Conservation (phyloP, 2,113 vertebrate genomes). For the Podiceps cristatus region DNA sequence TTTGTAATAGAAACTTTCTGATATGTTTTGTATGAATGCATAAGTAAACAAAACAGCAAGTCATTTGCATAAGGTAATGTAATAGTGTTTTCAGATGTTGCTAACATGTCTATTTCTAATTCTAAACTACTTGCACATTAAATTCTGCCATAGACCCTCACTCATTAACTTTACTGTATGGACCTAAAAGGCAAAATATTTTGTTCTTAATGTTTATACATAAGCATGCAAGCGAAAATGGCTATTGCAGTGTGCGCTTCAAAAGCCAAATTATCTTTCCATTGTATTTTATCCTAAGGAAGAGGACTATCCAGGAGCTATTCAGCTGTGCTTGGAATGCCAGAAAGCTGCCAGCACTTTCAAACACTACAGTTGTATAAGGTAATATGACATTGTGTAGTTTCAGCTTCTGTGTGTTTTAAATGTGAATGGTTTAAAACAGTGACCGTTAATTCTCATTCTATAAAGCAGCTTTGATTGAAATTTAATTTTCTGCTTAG, state of each 20-base stretch:
- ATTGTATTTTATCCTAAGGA: conserved; percentile 79
- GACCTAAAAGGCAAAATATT: neutral
- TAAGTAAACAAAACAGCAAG: neutral
- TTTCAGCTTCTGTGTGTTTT: neutral
- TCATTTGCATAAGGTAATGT: neutral
- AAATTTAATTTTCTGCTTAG: neutral
- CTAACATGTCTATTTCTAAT: neutral
- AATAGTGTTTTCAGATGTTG: neutral
- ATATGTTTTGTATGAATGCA: neutral
- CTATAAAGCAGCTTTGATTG: neutral
- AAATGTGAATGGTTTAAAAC: neutral
- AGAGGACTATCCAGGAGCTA: conserved; percentile 98
- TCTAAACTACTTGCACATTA: neutral
- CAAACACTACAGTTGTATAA: conserved; percentile 99
- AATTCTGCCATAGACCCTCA: neutral
- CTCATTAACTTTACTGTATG: neutral
- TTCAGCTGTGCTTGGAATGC: conserved; percentile 96
- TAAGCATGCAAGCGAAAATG: neutral
- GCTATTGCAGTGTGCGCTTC: neutral
- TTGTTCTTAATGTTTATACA: neutral
- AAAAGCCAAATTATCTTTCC: neutral
- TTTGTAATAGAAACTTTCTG: neutral
- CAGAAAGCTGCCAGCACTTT: conserved; percentile 99
- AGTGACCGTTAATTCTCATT: neutral
- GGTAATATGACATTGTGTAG: conserved; percentile 73